Evolutionary conservation across 1,140 invertebrate genomes (phyloP).

Genomic region (Hylaeus volcanicus): DNA sequence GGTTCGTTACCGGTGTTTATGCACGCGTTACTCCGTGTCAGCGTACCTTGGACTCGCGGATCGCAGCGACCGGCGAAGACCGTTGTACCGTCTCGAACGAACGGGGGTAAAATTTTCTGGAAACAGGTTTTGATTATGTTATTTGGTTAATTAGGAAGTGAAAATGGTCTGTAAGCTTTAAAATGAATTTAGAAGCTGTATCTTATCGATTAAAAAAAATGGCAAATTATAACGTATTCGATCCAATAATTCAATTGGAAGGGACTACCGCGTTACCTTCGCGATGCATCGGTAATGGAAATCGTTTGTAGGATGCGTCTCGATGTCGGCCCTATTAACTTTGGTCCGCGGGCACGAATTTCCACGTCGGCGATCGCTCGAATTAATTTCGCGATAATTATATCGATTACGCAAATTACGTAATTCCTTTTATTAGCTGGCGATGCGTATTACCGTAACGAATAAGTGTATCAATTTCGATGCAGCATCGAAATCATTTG

Average conservation of each 20-base stretch:
- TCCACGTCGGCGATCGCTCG: conserved; percentile 28
- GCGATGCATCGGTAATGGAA: not conserved
- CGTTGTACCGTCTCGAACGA: conserved; percentile 20
- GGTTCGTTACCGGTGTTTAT: conserved; percentile 56
- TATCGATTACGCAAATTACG: conserved; percentile 36
- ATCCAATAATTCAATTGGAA: no score
- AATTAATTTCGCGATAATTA: conserved; percentile 47
- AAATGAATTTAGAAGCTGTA: no score
- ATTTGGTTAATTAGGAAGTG: no score
- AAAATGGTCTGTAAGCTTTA: no score
- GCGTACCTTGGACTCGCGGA: conserved; percentile 51
- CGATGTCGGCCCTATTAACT: conserved; percentile 8
- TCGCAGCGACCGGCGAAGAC: conserved; percentile 28
- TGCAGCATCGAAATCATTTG: no score
- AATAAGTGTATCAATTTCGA: not conserved
- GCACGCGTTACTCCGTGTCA: conserved; percentile 49
- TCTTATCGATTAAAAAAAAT: no score
- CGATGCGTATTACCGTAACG: conserved; percentile 42
- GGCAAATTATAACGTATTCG: no score
- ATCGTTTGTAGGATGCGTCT: not conserved
- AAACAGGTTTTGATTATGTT: no score
- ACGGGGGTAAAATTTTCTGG: no score
- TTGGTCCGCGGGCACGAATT: conserved; percentile 21
- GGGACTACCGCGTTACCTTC: no score
- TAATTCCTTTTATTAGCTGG: conserved; percentile 35